Conservation (phyloP, 2,797 vertebrate genomes). For the Pterois miles region DNA sequence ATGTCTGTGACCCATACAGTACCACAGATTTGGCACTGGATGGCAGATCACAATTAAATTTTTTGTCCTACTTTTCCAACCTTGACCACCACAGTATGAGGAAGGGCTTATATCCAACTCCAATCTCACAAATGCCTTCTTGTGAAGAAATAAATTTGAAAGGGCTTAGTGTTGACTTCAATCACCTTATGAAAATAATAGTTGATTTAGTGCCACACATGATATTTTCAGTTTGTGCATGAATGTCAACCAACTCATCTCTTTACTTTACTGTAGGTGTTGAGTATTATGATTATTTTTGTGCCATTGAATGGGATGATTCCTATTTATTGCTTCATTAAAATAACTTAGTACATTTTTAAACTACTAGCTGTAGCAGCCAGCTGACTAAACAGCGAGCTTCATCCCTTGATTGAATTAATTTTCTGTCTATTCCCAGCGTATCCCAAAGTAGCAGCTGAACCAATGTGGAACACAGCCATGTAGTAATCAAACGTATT, state of each 20-base stretch:
- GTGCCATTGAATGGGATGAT: background rate
- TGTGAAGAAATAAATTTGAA: background rate
- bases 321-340: background rate
- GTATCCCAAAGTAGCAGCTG: conserved; percentile 43
- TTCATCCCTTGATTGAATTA: conserved; percentile 38
- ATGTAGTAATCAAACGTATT: conserved; percentile 43
- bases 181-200: background rate
- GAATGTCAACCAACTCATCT: background rate
- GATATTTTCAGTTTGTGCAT: background rate
- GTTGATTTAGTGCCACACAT: background rate
- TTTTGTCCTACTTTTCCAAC: background rate
- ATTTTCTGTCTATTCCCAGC: conserved; percentile 31
- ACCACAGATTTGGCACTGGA: no score
- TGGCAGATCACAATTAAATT: background rate
- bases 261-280: background rate
- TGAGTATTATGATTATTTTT: background rate
- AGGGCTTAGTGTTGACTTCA: background rate
- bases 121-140: background rate
- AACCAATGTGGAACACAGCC: conserved; percentile 41
- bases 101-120: background rate
- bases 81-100: background rate
- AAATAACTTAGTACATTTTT: conserved; percentile 17
- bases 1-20: no score
- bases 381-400: conserved; percentile 46
- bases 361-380: background rate